Evolutionary conservation across 2,888 invertebrate genomes (phyloP).

Genomic region (Mythimna ferrago): DNA sequence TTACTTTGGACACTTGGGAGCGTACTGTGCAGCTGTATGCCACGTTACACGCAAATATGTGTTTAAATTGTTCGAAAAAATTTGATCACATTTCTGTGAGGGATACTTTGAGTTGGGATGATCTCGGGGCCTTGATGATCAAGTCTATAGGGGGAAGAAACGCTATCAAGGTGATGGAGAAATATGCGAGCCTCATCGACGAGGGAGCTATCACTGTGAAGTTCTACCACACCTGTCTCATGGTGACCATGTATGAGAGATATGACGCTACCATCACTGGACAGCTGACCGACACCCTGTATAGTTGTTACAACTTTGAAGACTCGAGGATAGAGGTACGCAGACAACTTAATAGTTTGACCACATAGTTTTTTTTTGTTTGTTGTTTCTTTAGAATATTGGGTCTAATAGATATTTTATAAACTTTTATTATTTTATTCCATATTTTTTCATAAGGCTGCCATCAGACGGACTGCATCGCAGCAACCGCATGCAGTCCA

Average conservation of each 20-base stretch:
- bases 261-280: conserved; percentile 78
- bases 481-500: too few species aligned
- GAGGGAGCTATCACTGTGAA: conserved; percentile 90
- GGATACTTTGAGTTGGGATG: conserved; percentile 91
- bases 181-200: conserved; percentile 89
- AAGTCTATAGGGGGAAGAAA: conserved; percentile 91
- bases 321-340: conserved; percentile 84
- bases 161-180: conserved; percentile 90
- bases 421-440: not conserved
- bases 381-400: not conserved
- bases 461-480: too few species aligned
- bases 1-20: conserved; percentile 91
- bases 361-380: not conserved
- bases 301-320: conserved; percentile 80
- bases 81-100: conserved; percentile 85
- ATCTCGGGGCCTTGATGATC: conserved; percentile 90
- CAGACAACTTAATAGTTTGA: conserved; percentile 6
- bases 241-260: conserved; percentile 85
- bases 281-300: conserved; percentile 83
- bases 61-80: conserved; percentile 91
- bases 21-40: conserved; percentile 89
- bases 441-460: too few species aligned
- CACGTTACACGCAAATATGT: conserved; percentile 90
- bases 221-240: conserved; percentile 91
- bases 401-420: not conserved